A percentile compares a stretch with the other conserved stretches of the same genome.
These are phyloP conservation scores for Bombus turneri DNA, from an alignment of 1,140 invertebrate species.

Conservation along the genomic window DNA sequence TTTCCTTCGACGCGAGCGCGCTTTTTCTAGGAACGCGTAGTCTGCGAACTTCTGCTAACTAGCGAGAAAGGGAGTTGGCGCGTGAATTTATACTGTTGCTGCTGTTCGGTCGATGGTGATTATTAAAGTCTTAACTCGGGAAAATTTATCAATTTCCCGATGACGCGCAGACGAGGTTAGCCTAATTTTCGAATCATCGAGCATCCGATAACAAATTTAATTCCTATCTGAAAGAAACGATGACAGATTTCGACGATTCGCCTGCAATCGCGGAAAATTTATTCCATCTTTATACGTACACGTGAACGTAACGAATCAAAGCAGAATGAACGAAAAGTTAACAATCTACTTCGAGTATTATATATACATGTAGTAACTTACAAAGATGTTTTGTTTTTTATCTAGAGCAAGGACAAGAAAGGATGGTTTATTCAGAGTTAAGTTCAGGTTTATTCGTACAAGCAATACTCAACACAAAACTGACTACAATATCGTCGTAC, in stretches of 20 bases:
- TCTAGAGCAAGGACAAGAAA: no score
- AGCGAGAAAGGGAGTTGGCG: slow-evolving; percentile 27
- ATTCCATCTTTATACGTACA: neutral
- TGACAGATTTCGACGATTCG: neutral
- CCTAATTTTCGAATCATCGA: slow-evolving; percentile 58
- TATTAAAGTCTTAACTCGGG: slow-evolving; percentile 47
- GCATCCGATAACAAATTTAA: slow-evolving; percentile 58
- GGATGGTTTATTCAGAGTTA: no score
- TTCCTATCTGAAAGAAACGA: slow-evolving; percentile 7
- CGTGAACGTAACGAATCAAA: neutral
- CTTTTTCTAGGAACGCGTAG: neutral
- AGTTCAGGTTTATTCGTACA: no score
- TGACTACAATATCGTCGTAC: no score
- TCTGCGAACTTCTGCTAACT: neutral
- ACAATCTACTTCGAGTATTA: neutral
- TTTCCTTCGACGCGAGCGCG: neutral
- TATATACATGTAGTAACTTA: no score
- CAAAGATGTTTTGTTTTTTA: no score
- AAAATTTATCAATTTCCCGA: slow-evolving; percentile 54
- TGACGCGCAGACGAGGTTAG: slow-evolving; percentile 43
- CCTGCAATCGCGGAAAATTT: neutral
- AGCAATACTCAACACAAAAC: no score
- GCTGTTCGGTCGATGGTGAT: slow-evolving; percentile 43
- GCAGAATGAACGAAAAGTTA: neutral
- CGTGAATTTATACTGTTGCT: slow-evolving; percentile 18